Evolutionary conservation across 2,113 vertebrate genomes (phyloP).

Genomic region (Sialia sialis): DNA sequence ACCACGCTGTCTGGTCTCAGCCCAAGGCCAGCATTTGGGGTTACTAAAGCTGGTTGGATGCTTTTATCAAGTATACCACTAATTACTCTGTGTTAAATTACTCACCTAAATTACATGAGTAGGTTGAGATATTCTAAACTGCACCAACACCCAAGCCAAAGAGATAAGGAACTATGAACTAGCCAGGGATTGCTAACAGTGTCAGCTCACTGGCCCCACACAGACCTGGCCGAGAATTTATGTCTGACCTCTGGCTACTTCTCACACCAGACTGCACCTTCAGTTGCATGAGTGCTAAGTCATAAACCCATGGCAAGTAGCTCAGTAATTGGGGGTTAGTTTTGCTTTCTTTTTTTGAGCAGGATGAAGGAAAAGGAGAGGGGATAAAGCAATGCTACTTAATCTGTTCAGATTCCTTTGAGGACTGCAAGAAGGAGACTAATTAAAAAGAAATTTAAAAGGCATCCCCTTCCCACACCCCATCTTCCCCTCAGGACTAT

Average conservation of each 20-base stretch:
- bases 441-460: background rate
- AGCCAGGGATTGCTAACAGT: background rate
- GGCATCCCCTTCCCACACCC: rapidly evolving
- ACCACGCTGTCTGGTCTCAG: background rate
- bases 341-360: background rate
- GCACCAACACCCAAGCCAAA: background rate
- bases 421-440: background rate
- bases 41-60: background rate
- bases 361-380: background rate
- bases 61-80: background rate
- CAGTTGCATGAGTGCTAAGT: background rate
- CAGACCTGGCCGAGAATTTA: background rate
- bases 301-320: background rate
- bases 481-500: background rate
- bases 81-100: background rate
- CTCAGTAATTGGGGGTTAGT: background rate
- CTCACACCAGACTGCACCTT: background rate
- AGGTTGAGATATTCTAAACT: background rate
- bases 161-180: background rate
- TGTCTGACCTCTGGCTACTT: background rate
- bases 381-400: background rate
- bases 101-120: background rate
- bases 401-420: background rate
- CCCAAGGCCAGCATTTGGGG: background rate
- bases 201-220: background rate